These are phyloP conservation scores for Picus viridis DNA, from an alignment of 2,797 vertebrate species.

Conservation along the genomic window DNA sequence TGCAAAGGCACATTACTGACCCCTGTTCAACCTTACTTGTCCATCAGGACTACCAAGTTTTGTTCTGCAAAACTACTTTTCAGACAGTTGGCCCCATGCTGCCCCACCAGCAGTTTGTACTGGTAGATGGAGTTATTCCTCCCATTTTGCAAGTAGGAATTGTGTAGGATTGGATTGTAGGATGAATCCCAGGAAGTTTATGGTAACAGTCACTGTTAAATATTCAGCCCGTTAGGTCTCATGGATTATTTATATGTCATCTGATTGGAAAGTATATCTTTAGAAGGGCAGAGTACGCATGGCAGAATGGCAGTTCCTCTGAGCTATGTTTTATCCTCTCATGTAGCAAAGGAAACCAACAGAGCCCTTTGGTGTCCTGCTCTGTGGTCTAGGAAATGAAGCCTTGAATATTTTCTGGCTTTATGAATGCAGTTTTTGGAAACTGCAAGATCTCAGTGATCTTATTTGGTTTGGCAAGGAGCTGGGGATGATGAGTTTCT, in stretches of 20 bases:
- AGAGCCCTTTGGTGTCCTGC: neutral
- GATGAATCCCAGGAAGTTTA: neutral
- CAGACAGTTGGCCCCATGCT: rapidly evolving
- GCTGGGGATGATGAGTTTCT: neutral
- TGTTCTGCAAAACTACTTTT: neutral
- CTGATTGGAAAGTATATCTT: neutral
- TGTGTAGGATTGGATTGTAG: neutral
- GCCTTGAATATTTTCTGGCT: neutral
- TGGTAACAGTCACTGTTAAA: neutral
- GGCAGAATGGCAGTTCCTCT: neutral
- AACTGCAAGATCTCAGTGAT: neutral
- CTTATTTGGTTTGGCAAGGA: neutral
- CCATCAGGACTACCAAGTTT: neutral
- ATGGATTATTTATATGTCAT: neutral
- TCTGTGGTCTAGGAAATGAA: neutral
- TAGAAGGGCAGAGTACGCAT: neutral
- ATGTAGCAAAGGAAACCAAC: neutral
- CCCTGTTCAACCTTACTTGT: neutral
- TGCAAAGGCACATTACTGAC: neutral
- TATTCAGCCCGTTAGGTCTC: neutral
- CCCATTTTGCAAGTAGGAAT: neutral
- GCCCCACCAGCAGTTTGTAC: neutral
- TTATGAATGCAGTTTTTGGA: neutral
- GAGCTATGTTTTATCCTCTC: neutral
- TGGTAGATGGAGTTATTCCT: neutral